A percentile compares a stretch with the other conserved stretches of the same genome.
These are phyloP conservation scores for Calonectris borealis DNA, from an alignment of 2,113 vertebrate genomes.

Conservation along the genomic window DNA sequence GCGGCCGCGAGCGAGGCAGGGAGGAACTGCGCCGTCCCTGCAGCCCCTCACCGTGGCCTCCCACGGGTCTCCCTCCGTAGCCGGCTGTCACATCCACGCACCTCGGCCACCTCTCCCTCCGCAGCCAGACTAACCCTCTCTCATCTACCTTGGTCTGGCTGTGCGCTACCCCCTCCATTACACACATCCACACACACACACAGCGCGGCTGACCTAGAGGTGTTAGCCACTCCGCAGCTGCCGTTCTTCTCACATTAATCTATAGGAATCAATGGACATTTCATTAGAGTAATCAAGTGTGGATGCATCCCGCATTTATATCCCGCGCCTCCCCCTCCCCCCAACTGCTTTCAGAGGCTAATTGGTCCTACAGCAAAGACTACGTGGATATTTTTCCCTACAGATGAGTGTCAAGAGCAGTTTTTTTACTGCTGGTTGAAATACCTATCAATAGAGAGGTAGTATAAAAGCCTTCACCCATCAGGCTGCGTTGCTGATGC, in stretches of 20 bases:
- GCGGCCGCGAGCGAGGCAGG: background rate
- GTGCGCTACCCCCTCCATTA: background rate
- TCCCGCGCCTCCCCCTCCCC: slow-evolving; percentile 58
- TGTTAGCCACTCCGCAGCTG: slow-evolving; percentile 80
- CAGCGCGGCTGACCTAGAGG: slow-evolving; percentile 75
- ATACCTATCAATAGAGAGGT: slow-evolving; percentile 69
- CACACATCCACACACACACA: background rate
- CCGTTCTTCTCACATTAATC: slow-evolving; percentile 85
- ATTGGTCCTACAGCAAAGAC: slow-evolving; percentile 77
- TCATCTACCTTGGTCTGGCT: background rate
- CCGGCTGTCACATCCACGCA: background rate
- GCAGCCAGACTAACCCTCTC: background rate
- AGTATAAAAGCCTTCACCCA: slow-evolving; percentile 68
- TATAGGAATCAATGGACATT: slow-evolving; percentile 86
- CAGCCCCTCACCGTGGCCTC: background rate
- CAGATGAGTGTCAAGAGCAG: slow-evolving; percentile 76
- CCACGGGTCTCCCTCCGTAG: background rate
- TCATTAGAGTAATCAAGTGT: slow-evolving; percentile 87
- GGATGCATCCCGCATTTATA: slow-evolving; percentile 80
- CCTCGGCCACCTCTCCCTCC: background rate
- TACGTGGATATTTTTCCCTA: slow-evolving; percentile 76
- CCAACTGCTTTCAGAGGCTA: slow-evolving; percentile 73
- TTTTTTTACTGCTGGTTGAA: slow-evolving; percentile 78
- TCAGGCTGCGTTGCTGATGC: slow-evolving; percentile 54
- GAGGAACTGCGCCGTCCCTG: background rate